phyloP scores from a whole-genome alignment of 2,797 vertebrate species.

The Microcaecilia unicolor region DNA sequence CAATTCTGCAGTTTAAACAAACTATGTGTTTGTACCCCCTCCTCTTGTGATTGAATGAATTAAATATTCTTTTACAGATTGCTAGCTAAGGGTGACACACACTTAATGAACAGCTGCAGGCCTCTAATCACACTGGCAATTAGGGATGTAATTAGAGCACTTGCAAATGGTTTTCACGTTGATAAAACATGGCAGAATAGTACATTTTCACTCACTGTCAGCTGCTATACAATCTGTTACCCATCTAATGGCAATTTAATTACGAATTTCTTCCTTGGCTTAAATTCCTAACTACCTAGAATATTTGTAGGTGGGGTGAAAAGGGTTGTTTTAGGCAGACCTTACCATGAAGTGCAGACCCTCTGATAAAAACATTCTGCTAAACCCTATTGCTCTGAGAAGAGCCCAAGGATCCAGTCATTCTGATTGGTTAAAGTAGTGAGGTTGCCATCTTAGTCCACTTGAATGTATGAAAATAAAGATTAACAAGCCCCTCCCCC shows the following conservation, averaged over 20 bases:
- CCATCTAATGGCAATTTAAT: conserved; percentile 37
- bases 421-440: too few relatives aligned
- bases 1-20: background rate
- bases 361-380: too few relatives aligned
- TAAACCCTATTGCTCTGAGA: too few relatives aligned
- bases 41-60: conserved; percentile 48
- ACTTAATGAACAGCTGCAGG: conserved; percentile 67
- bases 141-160: conserved; percentile 76
- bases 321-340: too few relatives aligned
- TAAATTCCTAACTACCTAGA: background rate
- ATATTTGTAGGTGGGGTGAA: too few relatives aligned
- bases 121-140: conserved; percentile 76
- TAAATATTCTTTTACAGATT: conserved; percentile 59
- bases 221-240: conserved; percentile 50
- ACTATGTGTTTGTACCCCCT: background rate
- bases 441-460: too few relatives aligned
- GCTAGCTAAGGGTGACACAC: conserved; percentile 65
- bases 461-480: too few relatives aligned
- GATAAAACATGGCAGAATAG: conserved; percentile 50
- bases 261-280: conserved; percentile 30
- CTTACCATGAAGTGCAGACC: too few relatives aligned
- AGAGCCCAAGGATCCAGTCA: too few relatives aligned
- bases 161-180: conserved; percentile 54
- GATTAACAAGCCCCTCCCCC: too few relatives aligned
- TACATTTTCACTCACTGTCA: conserved; percentile 44